Conservation (phyloP, 1,140 invertebrate genomes). For the Brachionus rotundiformis region DNA sequence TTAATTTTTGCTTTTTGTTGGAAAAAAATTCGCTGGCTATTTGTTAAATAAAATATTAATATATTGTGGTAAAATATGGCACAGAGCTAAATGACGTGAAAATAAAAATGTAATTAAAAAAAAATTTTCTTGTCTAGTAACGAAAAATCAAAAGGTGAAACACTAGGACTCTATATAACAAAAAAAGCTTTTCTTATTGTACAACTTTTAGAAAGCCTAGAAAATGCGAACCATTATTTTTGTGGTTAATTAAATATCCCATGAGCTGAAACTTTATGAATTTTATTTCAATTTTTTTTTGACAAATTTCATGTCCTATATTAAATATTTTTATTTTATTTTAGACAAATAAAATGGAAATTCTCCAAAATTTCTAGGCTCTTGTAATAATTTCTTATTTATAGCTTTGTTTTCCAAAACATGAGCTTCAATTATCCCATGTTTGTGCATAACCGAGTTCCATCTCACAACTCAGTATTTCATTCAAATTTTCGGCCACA, state of each 20-base stretch:
- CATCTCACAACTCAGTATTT: not conserved
- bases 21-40: not conserved
- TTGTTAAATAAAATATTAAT: not conserved
- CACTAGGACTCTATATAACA: slow-evolving; percentile 7
- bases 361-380: slow-evolving; percentile 12
- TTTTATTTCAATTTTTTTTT: not conserved
- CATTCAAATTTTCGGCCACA: not conserved
- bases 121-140: not conserved
- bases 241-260: not conserved
- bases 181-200: not conserved
- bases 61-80: not conserved
- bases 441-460: not conserved
- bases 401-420: not conserved
- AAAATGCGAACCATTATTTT: not conserved
- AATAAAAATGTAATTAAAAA: slow-evolving; percentile 19
- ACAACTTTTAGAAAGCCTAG: not conserved
- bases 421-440: slow-evolving; percentile 32
- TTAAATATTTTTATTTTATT: slow-evolving; percentile 12
- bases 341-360: slow-evolving; percentile 1
- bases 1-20: not conserved
- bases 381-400: slow-evolving; percentile 29
- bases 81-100: not conserved
- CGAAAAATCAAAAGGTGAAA: slow-evolving; percentile 9
- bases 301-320: slow-evolving; percentile 24
- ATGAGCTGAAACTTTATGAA: not conserved